Evolutionary conservation across 2,797 vertebrate genomes (phyloP).

Genomic region (Acanthiza pusilla): DNA sequence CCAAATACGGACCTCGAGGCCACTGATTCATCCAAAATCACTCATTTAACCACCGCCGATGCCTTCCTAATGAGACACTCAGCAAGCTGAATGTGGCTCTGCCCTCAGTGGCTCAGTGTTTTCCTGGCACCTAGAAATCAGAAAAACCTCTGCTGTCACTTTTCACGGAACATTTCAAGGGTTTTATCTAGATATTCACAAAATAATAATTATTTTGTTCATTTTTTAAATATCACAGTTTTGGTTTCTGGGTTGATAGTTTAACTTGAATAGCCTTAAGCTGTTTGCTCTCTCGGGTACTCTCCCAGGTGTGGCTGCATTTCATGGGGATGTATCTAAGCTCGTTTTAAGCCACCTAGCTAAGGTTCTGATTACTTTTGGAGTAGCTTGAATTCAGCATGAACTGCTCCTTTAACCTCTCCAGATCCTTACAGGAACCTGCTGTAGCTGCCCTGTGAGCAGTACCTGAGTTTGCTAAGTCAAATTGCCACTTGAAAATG

Average conservation of each 20-base stretch:
- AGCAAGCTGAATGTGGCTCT: not conserved
- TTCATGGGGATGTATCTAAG: not conserved
- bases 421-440: not conserved
- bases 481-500: not conserved
- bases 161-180: not conserved
- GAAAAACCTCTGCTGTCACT: not conserved
- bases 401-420: not conserved
- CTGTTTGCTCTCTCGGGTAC: not conserved
- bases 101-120: not conserved
- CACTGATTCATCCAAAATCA: not conserved
- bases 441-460: not conserved
- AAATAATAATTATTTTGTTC: not conserved
- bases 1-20: slow-evolving; percentile 12
- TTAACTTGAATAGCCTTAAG: not conserved
- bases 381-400: not conserved
- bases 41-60: not conserved
- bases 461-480: not conserved
- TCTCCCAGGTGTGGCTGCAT: not conserved
- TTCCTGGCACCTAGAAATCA: not conserved
- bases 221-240: not conserved
- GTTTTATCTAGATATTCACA: not conserved
- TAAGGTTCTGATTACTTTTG: not conserved
- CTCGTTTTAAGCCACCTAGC: not conserved
- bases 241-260: not conserved
- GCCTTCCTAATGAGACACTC: not conserved